phyloP scores from a whole-genome alignment of 2,113 vertebrate genomes.

The Stigmatopora argus region DNA sequence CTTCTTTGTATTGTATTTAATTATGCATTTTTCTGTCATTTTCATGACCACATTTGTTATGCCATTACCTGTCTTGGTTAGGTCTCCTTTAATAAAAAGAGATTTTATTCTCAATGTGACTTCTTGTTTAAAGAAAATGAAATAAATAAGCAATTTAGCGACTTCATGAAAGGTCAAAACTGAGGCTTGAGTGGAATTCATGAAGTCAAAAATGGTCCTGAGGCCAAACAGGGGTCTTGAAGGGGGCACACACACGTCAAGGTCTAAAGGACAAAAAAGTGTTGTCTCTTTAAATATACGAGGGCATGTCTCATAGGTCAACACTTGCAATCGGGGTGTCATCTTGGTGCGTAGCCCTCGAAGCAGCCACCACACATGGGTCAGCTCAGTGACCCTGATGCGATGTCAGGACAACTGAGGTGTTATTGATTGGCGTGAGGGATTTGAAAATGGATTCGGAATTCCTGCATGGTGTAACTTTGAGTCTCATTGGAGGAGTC shows the following conservation, averaged over 20 bases:
- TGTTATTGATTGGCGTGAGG: conserved; percentile 25
- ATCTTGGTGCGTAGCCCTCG: conserved; percentile 24
- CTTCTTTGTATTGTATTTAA: too few relatives aligned
- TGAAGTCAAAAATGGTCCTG: conserved; percentile 4
- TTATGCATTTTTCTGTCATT: too few relatives aligned
- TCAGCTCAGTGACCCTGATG: conserved; percentile 26
- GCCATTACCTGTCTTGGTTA: too few relatives aligned
- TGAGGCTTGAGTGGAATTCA: conserved; percentile 3
- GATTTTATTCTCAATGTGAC: too few relatives aligned
- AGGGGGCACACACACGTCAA: conserved; percentile 22
- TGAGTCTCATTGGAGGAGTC: conserved; percentile 39
- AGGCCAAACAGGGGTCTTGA: conserved; percentile 5
- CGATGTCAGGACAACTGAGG: conserved; percentile 20
- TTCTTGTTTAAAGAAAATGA: too few relatives aligned
- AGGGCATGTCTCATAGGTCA: conserved; percentile 39
- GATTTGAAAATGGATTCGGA: conserved; percentile 37
- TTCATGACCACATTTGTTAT: too few relatives aligned
- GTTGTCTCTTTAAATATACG: conserved; percentile 35
- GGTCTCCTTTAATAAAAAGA: too few relatives aligned
- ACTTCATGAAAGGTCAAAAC: neutral
- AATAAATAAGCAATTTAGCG: too few relatives aligned
- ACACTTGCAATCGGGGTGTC: conserved; percentile 12
- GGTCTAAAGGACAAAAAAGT: conserved; percentile 35
- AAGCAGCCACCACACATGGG: conserved; percentile 36
- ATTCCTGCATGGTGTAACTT: conserved; percentile 34